Base-by-base conservation (phyloP, 2,797 vertebrate genomes). In the Mastacembelus armatus region DNA sequence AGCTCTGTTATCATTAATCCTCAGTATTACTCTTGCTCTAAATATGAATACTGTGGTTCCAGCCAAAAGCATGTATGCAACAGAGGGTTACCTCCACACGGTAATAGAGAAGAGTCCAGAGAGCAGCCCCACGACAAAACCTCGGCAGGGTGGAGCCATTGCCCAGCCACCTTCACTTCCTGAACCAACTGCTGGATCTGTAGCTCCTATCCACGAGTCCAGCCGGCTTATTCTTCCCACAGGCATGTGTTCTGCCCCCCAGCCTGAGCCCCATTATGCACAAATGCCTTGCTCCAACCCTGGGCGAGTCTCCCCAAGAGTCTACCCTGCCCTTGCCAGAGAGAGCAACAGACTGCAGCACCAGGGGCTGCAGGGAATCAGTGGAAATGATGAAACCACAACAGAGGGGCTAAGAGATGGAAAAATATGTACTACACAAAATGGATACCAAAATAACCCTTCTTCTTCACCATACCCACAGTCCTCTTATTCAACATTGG, bases 21-120 rank as follows among this genome's bases (percentile, higher is more conserved):
- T 26, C 21, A 36, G 7, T 4, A 2, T 55, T 35, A 15, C 29
- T 52, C 8, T n/a, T n/a, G n/a, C 36, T 21, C 14, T 10, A 40
- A 29, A 36, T 33, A 16, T 49, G 22, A 3, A 33, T n/a, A 0
- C 24, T 74, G 19, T 66, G 14, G 2, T 70, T 83, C 16, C 78
- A 90, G 94, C 85, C 4, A 93, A 93, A 82, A 83, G 91, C 4
- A 77, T 86, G 0, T 89, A 89, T 10, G 87, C 94, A 0, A 32
- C 87, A 1, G 97, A 98, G 62, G 95, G 96, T 19, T 96, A 96
- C 54, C 94, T 99, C 77, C 96, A 98, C 82, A 96, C 97, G 0
- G 95, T 98, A 61, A 85, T 95, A 29, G 97, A 99, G 90, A 97
- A 96, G 87, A 99, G 97, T 83, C 97, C 98, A 0, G 98, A 99